Evolutionary conservation across 2,113 vertebrate species (phyloP).

Genomic region (Platysteira castanea): DNA sequence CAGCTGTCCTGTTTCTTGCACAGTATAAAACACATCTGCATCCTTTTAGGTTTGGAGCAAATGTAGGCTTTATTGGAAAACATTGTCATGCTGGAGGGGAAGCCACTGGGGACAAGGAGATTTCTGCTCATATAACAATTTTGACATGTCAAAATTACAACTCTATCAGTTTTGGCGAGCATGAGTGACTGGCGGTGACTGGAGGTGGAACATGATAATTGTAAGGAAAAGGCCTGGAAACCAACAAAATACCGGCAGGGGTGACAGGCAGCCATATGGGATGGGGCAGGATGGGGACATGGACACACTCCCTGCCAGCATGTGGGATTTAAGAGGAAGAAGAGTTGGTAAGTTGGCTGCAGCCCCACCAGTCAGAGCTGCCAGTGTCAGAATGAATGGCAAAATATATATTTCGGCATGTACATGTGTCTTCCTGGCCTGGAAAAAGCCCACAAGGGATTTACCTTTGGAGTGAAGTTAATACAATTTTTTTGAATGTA

Average conservation of each 20-base stretch:
- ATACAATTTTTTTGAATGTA: background rate
- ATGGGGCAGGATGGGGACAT: background rate
- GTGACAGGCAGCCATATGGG: background rate
- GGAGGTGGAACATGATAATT: slow-evolving; percentile 7
- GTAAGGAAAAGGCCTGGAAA: slow-evolving; percentile 26
- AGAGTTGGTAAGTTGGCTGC: background rate
- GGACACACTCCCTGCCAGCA: background rate
- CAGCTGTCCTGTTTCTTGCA: slow-evolving; percentile 26
- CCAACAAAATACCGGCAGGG: background rate
- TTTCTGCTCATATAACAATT: background rate
- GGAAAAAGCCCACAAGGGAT: background rate
- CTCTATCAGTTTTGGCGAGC: background rate
- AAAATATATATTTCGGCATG: background rate
- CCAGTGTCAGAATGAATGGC: background rate
- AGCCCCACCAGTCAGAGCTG: background rate
- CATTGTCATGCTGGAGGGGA: background rate
- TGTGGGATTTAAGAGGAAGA: slow-evolving; percentile 23
- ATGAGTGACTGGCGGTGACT: background rate
- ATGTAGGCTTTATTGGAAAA: background rate
- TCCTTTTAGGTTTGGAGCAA: background rate
- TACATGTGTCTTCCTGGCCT: background rate
- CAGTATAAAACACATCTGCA: background rate
- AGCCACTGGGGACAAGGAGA: background rate
- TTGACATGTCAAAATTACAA: slow-evolving; percentile 14
- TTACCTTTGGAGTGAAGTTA: background rate